Base-by-base conservation (phyloP, 2,797 vertebrate species). In the Spea hammondii region DNA sequence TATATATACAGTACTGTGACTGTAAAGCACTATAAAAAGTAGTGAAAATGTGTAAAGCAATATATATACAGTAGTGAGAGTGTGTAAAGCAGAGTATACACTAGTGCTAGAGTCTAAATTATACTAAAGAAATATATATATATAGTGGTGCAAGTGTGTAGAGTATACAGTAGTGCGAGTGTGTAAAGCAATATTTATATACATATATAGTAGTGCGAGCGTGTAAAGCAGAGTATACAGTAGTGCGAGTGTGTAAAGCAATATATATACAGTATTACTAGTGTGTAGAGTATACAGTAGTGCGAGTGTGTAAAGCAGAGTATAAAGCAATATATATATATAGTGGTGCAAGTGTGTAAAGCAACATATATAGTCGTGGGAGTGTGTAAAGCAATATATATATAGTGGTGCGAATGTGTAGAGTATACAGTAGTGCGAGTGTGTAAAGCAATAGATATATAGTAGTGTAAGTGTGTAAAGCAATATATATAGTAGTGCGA, bases 271-370 rank as follows among this genome's bases (percentile, higher is more conserved):
- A 6, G 51, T 53, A 6, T 1, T 53, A 2, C 13, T 1, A 10
- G 57, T 2, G 51, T 11, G 11, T 53, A 53, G 11, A 53, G 11
- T 53, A 53, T 53, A 53, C 11, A 53, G 6, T 11, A 53, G 11
- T 53, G 51, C 51, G 6, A 7, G 51, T 53, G 1, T 53, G 11
- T 53, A 60, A 8, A 60, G 8, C 8, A 8, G 2, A 2, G 2
- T 60, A 60, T 60, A n/a, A n/a, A n/a, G n/a, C n/a, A n/a, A 60
- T 60, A 60, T 60, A 60, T 60, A 60, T 60, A 60, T 60, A 60
- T 4, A 5, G 13, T 60, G 1, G 17, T 17, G 17, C 17, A 1
- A 17, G 17, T 17, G 17, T 17, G 13, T 60, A n/a, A n/a, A n/a
- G n/a, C n/a, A n/a, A n/a, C n/a, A n/a, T 60, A 60, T 60, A 60